These are phyloP conservation scores for Holothuria glaberrima DNA, from an alignment of 35 echinoderm and acorn worm genomes.

Conservation along the genomic window DNA sequence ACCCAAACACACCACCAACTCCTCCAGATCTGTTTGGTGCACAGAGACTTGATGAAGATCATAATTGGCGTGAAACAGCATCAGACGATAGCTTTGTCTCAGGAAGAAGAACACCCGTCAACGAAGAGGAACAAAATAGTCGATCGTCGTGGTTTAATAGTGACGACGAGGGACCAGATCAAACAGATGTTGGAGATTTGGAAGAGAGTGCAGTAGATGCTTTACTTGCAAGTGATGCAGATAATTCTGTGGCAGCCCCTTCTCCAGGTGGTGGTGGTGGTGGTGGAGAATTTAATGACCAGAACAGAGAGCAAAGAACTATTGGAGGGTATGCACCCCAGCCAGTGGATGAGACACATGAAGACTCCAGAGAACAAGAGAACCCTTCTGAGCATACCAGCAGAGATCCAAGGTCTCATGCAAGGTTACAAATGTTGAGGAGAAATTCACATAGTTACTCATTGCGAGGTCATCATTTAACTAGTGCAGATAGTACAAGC, in stretches of 20 bases:
- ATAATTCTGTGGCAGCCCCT: not conserved
- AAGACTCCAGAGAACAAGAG: not conserved
- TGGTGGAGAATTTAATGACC: not conserved
- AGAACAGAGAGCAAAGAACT: not conserved
- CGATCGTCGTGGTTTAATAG: slow-evolving; percentile 14
- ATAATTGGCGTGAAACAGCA: not conserved
- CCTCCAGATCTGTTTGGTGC: not conserved
- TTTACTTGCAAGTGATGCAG: slow-evolving; percentile 4
- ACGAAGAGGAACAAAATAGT: slow-evolving; percentile 20
- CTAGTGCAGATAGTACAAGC: slow-evolving; percentile 23
- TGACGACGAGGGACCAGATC: not conserved
- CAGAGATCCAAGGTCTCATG: too few species aligned
- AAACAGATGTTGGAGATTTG: slow-evolving; percentile 4
- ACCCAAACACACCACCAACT: not conserved
- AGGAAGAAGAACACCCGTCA: not conserved
- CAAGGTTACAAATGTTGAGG: too few species aligned
- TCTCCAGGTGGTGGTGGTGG: not conserved
- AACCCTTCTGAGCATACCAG: too few species aligned
- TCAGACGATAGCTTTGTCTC: slow-evolving; percentile 16
- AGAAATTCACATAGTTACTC: too few species aligned
- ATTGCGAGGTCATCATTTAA: not conserved
- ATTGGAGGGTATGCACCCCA: not conserved
- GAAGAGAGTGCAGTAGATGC: slow-evolving; percentile 34
- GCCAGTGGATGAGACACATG: not conserved
- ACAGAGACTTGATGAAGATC: not conserved